These are phyloP conservation scores for Chymomyza amoena DNA, from an alignment of 2,888 invertebrate genomes.

Conservation along the genomic window DNA sequence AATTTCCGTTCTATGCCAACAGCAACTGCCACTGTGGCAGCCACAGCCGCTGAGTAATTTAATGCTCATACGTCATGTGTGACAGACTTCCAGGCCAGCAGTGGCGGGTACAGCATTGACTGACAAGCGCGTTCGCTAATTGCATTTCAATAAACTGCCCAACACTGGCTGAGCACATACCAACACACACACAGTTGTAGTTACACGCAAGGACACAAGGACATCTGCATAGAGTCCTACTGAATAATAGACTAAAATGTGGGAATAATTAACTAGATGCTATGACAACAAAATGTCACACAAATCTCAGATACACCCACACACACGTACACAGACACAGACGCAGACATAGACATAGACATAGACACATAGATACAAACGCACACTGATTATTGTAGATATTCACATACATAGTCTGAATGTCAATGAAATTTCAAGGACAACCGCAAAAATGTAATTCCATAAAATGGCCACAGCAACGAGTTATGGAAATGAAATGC, in stretches of 20 bases:
- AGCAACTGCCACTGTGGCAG: background rate
- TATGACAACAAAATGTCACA: constrained; percentile 14
- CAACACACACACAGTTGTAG: no score
- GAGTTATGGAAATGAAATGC: constrained; percentile 19
- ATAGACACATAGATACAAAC: background rate
- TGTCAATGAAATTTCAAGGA: constrained; percentile 29
- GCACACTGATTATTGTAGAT: background rate
- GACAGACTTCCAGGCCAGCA: background rate
- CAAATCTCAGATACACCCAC: background rate
- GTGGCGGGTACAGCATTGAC: background rate
- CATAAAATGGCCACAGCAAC: constrained; percentile 12
- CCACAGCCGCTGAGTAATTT: constrained; percentile 22
- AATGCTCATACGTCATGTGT: constrained; percentile 51
- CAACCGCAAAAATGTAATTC: constrained; percentile 30
- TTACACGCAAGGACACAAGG: background rate
- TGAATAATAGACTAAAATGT: constrained; percentile 68
- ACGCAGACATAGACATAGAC: no score
- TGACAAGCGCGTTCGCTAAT: constrained; percentile 45
- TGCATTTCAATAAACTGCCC: constrained; percentile 60
- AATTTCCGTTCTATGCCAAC: background rate
- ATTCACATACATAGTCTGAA: background rate
- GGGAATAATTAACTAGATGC: constrained; percentile 63
- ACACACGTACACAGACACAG: background rate
- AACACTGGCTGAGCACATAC: constrained; percentile 9
- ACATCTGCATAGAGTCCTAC: constrained; percentile 35